Evolutionary conservation across 1,140 invertebrate genomes (phyloP), one percentile per base, ranked within the genome.

Genomic region (Zaprionus vittiger): DNA sequence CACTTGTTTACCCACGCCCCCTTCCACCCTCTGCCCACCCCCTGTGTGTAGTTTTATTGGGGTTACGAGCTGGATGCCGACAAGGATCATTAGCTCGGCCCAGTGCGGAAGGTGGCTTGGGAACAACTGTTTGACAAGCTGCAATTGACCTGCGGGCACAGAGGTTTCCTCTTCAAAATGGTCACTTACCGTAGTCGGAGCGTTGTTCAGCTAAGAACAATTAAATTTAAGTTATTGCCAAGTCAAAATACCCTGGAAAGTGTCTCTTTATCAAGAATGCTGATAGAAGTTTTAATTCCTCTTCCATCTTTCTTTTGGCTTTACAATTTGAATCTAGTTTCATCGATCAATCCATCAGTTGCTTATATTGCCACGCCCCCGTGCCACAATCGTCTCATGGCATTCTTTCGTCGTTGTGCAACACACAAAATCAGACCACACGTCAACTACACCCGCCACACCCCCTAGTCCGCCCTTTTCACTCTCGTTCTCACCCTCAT

Each of bases 31-130:
- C 4, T 55, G 20, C 55, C 24, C 41, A 1, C 38, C 4, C 59
- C 7, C 15, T 54, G 38, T 69, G 69, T 59, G 55, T 26, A 56
- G 69, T 63, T 61, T 57, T 56, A 63, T 47, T 70, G 72, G 34
- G 49, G 24, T 59, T 75, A 65, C 63, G 3, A 3, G 31, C 31
- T 34, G 31, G 20, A 55, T 61, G 56, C 63, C 24, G 75, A 75
- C 78, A 79, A 79, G 85, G 72, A 79, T 90, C 84, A 76, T 87
- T 79, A 90, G 72, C 49, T 79, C 41, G 15, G 6, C 38, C 2
- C 14, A 41, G 38, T 15, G 37, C 14, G 44, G 1, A 20, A 47
- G 9, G 17, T 17, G 47, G 4, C 20, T 49, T 3, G 20, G 44
- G 7, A 49, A 20, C 7, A 17, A 47, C n/a, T 7, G n/a, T 38